A percentile compares a stretch with the other conserved stretches of the same genome.
Conservation (phyloP, 2,113 vertebrate genomes). For the rat (Rattus norvegicus) region GRCr8 NC_086025.1:124966501-124967000, state of each 20-base stretch:
- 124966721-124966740: neutral
- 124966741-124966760: neutral
- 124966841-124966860: neutral
- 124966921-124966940: neutral
- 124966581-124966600: neutral
- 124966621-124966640: neutral
- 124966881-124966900: neutral
- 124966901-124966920: conserved; percentile 32
- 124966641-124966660: neutral
- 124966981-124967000: neutral
- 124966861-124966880: neutral
- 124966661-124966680: neutral
- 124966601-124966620: neutral
- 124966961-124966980: neutral
- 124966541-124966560: neutral
- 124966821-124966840: neutral
- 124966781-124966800: neutral
- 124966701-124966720: neutral
- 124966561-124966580: neutral
- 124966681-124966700: neutral
- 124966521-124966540: neutral
- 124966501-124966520: neutral
- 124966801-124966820: neutral
- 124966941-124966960: conserved; percentile 34
- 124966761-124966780: neutral